These are phyloP conservation scores for Notechis scutatus DNA, from an alignment of 2,113 vertebrate genomes.

Conservation along the genomic window DNA sequence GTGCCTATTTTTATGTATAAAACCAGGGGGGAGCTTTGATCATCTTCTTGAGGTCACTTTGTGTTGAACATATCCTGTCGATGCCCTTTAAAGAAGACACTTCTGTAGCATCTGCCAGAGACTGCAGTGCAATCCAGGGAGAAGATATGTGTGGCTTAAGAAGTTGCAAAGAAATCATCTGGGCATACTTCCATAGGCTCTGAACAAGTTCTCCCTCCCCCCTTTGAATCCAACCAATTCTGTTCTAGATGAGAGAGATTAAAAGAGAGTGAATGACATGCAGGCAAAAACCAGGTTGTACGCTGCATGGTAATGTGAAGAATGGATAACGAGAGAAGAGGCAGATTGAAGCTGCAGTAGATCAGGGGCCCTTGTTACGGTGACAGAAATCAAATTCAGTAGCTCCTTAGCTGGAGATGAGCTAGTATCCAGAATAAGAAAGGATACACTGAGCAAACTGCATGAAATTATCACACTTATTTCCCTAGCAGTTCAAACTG, in stretches of 20 bases:
- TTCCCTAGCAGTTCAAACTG: constrained; percentile 58
- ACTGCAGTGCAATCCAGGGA: not conserved
- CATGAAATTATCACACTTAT: constrained; percentile 55
- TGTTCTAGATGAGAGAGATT: not conserved
- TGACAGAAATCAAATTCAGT: constrained; percentile 1
- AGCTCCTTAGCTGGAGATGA: constrained; percentile 29
- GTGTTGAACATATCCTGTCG: not conserved
- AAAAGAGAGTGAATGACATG: not conserved
- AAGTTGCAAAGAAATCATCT: not conserved
- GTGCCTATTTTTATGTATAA: not conserved
- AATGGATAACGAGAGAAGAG: not conserved
- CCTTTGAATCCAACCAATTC: not conserved
- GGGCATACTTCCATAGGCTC: not conserved
- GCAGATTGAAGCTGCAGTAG: not conserved
- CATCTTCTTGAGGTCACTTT: not conserved
- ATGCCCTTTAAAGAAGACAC: not conserved
- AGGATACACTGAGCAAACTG: constrained; percentile 39
- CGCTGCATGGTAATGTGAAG: not conserved
- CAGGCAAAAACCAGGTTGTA: not conserved
- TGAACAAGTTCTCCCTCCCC: not conserved
- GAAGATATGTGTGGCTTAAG: not conserved
- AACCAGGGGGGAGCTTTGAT: not conserved
- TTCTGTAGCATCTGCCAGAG: not conserved
- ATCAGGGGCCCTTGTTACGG: not conserved
- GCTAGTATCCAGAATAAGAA: constrained; percentile 43